Evolutionary conservation across 2,113 vertebrate species (phyloP), one percentile per base, ranked within the genome.

Genomic region (Tor tambroides): DNA sequence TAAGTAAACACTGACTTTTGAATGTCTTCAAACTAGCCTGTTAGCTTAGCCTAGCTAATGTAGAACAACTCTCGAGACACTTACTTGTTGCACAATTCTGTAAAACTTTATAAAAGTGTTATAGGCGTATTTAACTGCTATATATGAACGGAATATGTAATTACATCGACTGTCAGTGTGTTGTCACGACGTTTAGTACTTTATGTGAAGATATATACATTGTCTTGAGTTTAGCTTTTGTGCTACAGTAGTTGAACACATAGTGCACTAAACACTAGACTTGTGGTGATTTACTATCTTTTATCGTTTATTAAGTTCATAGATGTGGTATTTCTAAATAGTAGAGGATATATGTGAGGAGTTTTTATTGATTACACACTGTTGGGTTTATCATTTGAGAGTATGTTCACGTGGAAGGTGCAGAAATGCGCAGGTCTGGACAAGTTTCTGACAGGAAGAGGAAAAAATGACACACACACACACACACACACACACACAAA

Each of bases 1-100:
- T 95, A 83, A 94, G 94, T 90, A 49, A 15, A 38, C 2, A 5
- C 23, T 2, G 67, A 72, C 26, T 88, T 77, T 30, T 54, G 15
- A 14, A n/a, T 61, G 15, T 84, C 17, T 59, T 72, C 4, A 30
- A 76, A 46, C 21, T 80, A 56, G 49, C 32, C 38, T 63, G 54
- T 19, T 83, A 54, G 67, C 49, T 30, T 80, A 83, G 81, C 28
- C 12, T 77, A 32, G 61, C 76, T 46, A 76, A 54, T 21, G 9
- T 8, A 21, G 43, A n/a, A 67, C 10, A 32, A 51, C 43, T 26
- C 8, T 56, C 41, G n/a, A 61, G 51, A 76, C 23, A 41, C 6
- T 17, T 30, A 41, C 10, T 17, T n/a, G 74, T 86, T 71, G 23
- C 30, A 38, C 46, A 21, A 69, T 32, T 28, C 63, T 3, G 19